Evolutionary conservation across 2,888 invertebrate species (phyloP).

Genomic region (Dicranocentrus wangi): DNA sequence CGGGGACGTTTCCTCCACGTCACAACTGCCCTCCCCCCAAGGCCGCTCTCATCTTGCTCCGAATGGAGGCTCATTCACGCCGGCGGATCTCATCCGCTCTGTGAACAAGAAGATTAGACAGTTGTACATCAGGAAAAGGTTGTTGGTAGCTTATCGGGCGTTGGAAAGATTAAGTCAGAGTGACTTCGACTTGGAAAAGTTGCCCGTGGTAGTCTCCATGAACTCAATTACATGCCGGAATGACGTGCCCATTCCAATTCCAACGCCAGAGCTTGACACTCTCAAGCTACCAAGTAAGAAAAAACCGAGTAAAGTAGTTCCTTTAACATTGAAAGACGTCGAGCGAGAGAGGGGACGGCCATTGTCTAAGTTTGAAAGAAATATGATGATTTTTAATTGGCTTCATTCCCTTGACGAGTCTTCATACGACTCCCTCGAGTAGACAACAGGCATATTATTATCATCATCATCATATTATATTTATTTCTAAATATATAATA

Average conservation of each 20-base stretch:
- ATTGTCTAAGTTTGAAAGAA: conserved; percentile 90
- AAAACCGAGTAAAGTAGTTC: conserved; percentile 76
- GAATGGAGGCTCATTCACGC: conserved; percentile 79
- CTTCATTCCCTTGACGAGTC: conserved; percentile 88
- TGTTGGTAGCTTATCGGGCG: conserved; percentile 87
- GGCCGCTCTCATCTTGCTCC: conserved; percentile 75
- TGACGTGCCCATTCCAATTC: conserved; percentile 62
- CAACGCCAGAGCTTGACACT: conserved; percentile 65
- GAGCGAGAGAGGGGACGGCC: conserved; percentile 88
- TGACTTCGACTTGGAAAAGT: conserved; percentile 85
- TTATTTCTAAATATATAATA: too few species aligned
- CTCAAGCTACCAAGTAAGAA: conserved; percentile 67
- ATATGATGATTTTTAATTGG: conserved; percentile 97
- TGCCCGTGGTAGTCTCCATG: conserved; percentile 73
- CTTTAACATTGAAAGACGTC: conserved; percentile 85
- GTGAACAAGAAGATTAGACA: conserved; percentile 89
- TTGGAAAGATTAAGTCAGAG: conserved; percentile 87
- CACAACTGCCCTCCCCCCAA: conserved; percentile 88
- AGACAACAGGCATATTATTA: conserved; percentile 23
- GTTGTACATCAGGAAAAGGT: conserved; percentile 85
- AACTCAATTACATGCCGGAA: conserved; percentile 60
- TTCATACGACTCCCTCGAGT: conserved; percentile 76
- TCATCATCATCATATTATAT: too few species aligned
- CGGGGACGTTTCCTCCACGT: conserved; percentile 84
- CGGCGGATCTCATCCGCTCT: conserved; percentile 82